These are phyloP conservation scores for Anoplolepis gracilipes DNA, from an alignment of 1,140 invertebrate genomes.

Conservation along the genomic window DNA sequence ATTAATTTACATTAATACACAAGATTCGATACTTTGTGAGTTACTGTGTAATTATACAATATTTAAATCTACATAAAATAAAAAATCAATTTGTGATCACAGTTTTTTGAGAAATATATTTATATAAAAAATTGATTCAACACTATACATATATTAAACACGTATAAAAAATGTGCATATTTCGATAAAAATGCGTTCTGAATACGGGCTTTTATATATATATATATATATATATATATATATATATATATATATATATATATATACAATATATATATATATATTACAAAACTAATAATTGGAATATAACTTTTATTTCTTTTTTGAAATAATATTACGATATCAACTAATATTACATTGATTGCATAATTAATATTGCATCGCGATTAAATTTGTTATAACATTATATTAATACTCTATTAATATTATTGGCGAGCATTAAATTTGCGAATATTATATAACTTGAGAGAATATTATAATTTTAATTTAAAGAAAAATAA, in stretches of 20 bases:
- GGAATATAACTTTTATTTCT: neutral
- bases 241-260: too few relatives aligned
- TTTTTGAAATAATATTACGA: constrained; percentile 8
- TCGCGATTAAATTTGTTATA: neutral
- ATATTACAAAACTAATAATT: neutral
- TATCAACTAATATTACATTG: constrained; percentile 10
- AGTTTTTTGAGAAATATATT: neutral
- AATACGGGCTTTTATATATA: too few relatives aligned
- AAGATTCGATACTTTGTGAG: neutral
- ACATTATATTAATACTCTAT: neutral
- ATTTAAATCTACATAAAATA: neutral
- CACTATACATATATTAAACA: too few relatives aligned
- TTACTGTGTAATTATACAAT: constrained; percentile 1
- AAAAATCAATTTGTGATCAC: neutral
- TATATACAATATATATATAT: too few relatives aligned
- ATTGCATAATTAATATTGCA: constrained; percentile 9
- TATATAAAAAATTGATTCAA: neutral
- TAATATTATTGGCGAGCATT: constrained; percentile 18
- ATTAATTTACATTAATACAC: neutral
- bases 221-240: too few relatives aligned
- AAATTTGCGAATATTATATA: neutral
- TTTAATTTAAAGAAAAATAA: constrained; percentile 9
- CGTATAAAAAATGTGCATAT: too few relatives aligned
- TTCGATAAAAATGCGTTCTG: too few relatives aligned
- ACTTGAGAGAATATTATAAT: neutral